Evolutionary conservation across 2,113 vertebrate species (phyloP).

Genomic region (Thymallus thymallus): DNA sequence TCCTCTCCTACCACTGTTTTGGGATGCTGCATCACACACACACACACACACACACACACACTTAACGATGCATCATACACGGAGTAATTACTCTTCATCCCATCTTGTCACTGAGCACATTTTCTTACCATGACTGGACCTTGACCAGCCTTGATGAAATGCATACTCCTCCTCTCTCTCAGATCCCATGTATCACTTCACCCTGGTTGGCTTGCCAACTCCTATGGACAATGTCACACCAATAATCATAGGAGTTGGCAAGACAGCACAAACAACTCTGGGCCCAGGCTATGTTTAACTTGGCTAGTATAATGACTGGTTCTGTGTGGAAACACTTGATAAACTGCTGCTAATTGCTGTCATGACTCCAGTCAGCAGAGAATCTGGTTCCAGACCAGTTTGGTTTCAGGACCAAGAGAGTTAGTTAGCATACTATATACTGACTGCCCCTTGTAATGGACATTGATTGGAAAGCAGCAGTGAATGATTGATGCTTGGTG

Average conservation of each 20-base stretch:
- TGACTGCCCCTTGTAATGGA: not conserved
- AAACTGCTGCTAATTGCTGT: not conserved
- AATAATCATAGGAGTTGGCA: no score
- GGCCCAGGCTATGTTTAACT: no score
- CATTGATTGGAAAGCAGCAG: not conserved
- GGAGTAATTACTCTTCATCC: no score
- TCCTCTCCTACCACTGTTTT: conserved; percentile 28
- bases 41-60: no score
- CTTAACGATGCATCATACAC: no score
- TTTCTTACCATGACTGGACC: no score
- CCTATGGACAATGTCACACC: no score
- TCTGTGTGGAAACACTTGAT: not conserved
- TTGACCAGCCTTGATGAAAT: no score
- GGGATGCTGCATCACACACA: conserved; percentile 39
- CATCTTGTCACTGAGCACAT: not conserved
- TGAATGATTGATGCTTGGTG: not conserved
- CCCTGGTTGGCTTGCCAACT: no score
- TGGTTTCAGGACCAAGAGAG: not conserved
- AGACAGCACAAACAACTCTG: no score
- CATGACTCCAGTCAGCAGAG: not conserved
- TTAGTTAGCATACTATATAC: not conserved
- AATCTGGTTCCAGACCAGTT: not conserved
- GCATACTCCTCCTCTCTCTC: no score
- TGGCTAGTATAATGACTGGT: not conserved
- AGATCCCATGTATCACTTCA: no score